Percentiles rank a stretch among this genome's conserved stretches.
Evolutionary conservation across 2,113 vertebrate species (phyloP).

Genomic region (Stigmatopora nigra): DNA sequence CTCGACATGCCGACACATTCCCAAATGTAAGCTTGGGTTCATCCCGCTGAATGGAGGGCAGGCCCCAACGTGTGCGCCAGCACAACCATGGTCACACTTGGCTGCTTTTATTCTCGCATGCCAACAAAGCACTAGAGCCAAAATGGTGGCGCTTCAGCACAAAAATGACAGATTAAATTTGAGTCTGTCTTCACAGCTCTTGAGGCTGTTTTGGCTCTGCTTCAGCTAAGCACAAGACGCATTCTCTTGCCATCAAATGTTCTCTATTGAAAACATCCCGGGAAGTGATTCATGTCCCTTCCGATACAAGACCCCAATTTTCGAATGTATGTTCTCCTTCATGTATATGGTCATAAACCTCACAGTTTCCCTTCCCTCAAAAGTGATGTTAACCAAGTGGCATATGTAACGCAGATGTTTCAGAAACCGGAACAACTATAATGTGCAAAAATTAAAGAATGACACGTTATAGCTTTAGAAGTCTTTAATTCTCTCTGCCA

Average conservation of each 20-base stretch:
- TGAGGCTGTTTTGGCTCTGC: not conserved
- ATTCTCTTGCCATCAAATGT: not conserved
- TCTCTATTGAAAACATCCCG: not conserved
- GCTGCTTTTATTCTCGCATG: constrained; percentile 14
- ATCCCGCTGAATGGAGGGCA: constrained; percentile 37
- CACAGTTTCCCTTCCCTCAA: constrained; percentile 26
- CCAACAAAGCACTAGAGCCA: not conserved
- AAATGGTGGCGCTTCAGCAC: not conserved
- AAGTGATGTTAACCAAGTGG: constrained; percentile 11
- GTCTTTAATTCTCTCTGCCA: no score
- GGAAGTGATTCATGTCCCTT: not conserved
- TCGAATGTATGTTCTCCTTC: not conserved
- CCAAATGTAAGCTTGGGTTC: constrained; percentile 43
- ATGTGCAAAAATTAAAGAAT: not conserved
- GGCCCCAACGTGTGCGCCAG: constrained; percentile 41
- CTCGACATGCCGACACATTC: constrained; percentile 59
- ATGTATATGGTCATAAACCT: constrained; percentile 17
- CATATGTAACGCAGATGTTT: constrained; percentile 14
- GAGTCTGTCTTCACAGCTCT: not conserved
- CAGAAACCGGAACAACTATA: not conserved
- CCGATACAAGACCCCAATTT: not conserved
- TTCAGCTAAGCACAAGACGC: not conserved
- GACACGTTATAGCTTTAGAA: not conserved
- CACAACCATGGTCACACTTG: constrained; percentile 23
- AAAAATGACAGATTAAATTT: not conserved